Evolutionary conservation across 2,797 vertebrate species (phyloP), one percentile per base, ranked within the genome.

Genomic region (Sebastes vulpes): DNA sequence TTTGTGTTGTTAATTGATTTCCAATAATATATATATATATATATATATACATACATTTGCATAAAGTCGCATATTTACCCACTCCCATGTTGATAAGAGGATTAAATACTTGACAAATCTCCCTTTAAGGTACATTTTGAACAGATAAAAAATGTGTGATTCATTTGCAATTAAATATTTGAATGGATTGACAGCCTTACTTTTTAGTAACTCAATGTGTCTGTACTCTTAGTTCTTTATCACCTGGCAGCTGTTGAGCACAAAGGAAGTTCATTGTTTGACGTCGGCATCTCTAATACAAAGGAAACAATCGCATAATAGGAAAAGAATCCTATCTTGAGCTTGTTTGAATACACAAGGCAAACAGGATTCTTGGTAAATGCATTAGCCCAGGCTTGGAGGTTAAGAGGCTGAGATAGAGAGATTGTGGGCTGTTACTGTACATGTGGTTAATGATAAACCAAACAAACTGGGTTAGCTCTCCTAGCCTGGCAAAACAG

Each of bases 381-480:
- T 72, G 80, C 89, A 88, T 93, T 91, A 89, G 84, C 78, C 31
- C 50, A 3, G 60, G 74, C 61, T 91, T 79, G 89, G 75, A 16
- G 77, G 81, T 74, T 85, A 88, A 88, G 84, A 88, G 84, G 85
- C 69, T 75, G 66, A 77, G 87, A 88, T 88, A 73, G 66, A 82
- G 70, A 83, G 90, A 90, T 82, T 89, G 88, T 23, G 64, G 58
- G 81, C 81, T 79, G 77, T 68, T 50, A 90, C 87, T 92, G 92
- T 94, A 92, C 80, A 66, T 85, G 79, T 77, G 79, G 91, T 93
- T 94, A 95, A 96, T 95, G 90, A 93, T 93, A 92, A 95, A 93
- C 93, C 84, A 94, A 93, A 95, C 91, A 94, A 92, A 92, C 84
- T 85, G 93, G 88, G 92, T 89, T 87, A 83, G 85, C 72, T 78